Evolutionary conservation across 2,113 vertebrate genomes (phyloP).

Genomic region (Hippoglossus stenolepis): DNA sequence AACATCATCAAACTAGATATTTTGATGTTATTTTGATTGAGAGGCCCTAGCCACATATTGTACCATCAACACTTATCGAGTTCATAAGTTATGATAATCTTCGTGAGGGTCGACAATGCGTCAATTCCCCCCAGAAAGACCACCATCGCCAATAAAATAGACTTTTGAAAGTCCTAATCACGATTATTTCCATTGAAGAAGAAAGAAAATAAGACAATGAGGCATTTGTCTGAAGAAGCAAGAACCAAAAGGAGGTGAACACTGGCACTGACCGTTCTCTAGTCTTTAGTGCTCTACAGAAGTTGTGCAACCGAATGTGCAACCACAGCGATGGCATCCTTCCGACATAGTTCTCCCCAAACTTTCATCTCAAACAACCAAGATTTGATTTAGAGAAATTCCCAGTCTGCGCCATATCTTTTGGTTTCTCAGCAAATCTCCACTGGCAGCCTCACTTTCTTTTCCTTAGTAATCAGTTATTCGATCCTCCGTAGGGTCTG

Average conservation of each 20-base stretch:
- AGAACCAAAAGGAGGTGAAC: constrained; percentile 2
- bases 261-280: background rate
- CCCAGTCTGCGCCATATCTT: constrained; percentile 30
- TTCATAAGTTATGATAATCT: too few species aligned
- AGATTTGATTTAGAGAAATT: constrained; percentile 52
- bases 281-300: constrained; percentile 17
- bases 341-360: constrained; percentile 39
- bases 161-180: background rate
- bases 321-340: constrained; percentile 41
- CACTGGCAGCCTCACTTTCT: constrained; percentile 56
- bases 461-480: constrained; percentile 72
- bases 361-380: constrained; percentile 39
- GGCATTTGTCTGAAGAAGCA: constrained; percentile 4
- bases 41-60: too few species aligned
- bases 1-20: too few species aligned
- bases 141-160: background rate
- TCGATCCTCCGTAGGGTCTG: constrained; percentile 61
- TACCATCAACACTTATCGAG: too few species aligned
- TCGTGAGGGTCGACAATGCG: background rate
- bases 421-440: constrained; percentile 52
- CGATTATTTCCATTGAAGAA: background rate
- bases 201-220: background rate
- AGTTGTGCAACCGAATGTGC: constrained; percentile 45
- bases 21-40: too few species aligned
- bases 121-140: background rate